Evolutionary conservation across 2,797 vertebrate species (phyloP).

Genomic region (Hoplostethus mediterraneus): DNA sequence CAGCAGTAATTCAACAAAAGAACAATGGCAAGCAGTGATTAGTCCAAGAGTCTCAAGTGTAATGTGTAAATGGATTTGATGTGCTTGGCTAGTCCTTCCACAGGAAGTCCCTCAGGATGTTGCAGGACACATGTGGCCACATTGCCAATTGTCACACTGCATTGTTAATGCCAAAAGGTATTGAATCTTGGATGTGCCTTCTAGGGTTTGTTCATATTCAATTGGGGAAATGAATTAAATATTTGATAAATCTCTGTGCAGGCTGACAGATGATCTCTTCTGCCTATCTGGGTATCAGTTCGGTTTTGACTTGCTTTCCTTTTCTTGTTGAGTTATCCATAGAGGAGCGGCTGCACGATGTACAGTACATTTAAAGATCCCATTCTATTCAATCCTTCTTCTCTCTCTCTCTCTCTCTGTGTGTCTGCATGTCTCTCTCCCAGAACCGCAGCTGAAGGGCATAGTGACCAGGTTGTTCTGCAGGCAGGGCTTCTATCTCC

Average conservation of each 20-base stretch:
- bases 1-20: conserved; percentile 66
- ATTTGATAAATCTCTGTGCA: no score
- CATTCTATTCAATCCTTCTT: background rate
- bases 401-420: background rate
- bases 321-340: background rate
- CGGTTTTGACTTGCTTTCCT: background rate
- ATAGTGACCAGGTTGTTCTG: conserved; percentile 99
- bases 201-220: conserved; percentile 1
- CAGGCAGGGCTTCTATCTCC: conserved; percentile 99
- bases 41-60: conserved; percentile 65
- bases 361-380: background rate
- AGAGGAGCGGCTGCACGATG: background rate
- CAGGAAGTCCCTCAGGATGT: conserved; percentile 72
- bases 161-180: conserved; percentile 34
- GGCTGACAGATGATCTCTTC: no score
- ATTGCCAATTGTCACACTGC: conserved; percentile 23
- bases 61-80: conserved; percentile 68
- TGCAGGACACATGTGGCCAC: conserved; percentile 52
- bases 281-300: no score
- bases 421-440: conserved; percentile 67
- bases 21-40: conserved; percentile 74
- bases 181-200: conserved; percentile 34
- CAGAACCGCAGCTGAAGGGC: conserved; percentile 99
- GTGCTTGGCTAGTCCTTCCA: conserved; percentile 64
- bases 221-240: background rate